These are phyloP conservation scores for Chiridota heheva DNA, from an alignment of 35 echinoderm and acorn worm genomes.

Conservation along the genomic window DNA sequence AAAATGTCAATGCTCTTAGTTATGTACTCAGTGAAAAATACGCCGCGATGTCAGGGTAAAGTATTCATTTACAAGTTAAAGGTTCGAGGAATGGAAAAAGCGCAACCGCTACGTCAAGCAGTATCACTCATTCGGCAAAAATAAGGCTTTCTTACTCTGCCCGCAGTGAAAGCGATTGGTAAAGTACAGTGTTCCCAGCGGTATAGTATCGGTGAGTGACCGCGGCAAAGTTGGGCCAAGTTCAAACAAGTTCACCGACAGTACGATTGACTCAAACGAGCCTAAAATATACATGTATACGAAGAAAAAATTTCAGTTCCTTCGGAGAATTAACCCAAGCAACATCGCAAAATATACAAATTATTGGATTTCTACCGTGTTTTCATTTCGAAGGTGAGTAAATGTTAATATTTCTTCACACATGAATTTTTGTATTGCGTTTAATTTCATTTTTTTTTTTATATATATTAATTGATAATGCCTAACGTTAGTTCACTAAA, in stretches of 20 bases:
- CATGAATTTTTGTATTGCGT: no score
- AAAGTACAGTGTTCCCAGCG: conserved; percentile 61
- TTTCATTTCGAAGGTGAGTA: no score
- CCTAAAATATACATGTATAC: conserved; percentile 41
- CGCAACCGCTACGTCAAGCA: conserved; percentile 30
- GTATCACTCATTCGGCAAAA: conserved; percentile 30
- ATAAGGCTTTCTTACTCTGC: conserved; percentile 37
- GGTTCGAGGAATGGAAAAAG: no score
- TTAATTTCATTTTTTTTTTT: no score
- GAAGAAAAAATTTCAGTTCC: conserved; percentile 42
- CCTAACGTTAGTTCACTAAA: no score
- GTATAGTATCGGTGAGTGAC: conserved; percentile 42
- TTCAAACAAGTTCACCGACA: conserved; percentile 56
- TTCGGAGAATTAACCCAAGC: conserved; percentile 34
- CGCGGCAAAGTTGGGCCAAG: conserved; percentile 55
- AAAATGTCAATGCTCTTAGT: conserved; percentile 56
- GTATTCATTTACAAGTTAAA: conserved; percentile 48
- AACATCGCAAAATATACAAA: conserved; percentile 40
- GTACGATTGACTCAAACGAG: conserved; percentile 43
- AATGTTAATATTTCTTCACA: no score
- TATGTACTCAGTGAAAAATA: no score
- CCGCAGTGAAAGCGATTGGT: conserved; percentile 47
- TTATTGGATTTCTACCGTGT: no score
- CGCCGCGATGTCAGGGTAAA: conserved; percentile 44
- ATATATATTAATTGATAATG: no score